Conservation (phyloP, 2,888 invertebrate genomes). For the Salticus scenicus region DNA sequence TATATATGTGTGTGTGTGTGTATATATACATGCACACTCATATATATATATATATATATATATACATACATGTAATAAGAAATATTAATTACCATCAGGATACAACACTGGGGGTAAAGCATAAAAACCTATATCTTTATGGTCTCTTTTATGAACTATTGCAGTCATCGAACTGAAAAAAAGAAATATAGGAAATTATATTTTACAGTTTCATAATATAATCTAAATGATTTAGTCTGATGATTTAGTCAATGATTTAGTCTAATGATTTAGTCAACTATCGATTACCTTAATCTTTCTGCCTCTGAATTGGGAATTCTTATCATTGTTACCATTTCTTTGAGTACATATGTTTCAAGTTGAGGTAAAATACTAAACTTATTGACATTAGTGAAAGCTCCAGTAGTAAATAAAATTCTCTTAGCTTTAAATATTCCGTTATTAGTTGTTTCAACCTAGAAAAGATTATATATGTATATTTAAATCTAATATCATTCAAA, state of each 20-base stretch:
- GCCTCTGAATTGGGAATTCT: conserved; percentile 38
- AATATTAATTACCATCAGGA: conserved; percentile 57
- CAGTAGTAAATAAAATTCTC: conserved; percentile 46
- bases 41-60: too few relatives aligned
- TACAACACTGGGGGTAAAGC: conserved; percentile 59
- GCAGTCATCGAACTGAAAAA: conserved; percentile 41
- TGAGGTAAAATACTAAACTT: neutral
- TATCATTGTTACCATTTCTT: conserved; percentile 29
- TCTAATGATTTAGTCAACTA: too few relatives aligned
- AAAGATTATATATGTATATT: too few relatives aligned
- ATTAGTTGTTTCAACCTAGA: conserved; percentile 34
- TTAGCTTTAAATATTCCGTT: conserved; percentile 25
- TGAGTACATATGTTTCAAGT: neutral
- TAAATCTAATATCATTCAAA: too few relatives aligned
- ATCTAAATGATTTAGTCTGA: too few relatives aligned
- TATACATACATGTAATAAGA: too few relatives aligned
- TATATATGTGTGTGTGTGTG: too few relatives aligned
- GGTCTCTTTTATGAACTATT: neutral
- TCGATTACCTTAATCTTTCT: conserved; percentile 26
- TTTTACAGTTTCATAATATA: too few relatives aligned
- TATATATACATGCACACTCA: too few relatives aligned
- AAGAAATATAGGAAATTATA: neutral
- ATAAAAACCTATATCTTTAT: conserved; percentile 20
- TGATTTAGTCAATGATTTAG: too few relatives aligned
- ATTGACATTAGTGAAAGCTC: conserved; percentile 47